phyloP scores from a whole-genome alignment of 2,888 invertebrate genomes.

The Nomada hirtipes region DNA sequence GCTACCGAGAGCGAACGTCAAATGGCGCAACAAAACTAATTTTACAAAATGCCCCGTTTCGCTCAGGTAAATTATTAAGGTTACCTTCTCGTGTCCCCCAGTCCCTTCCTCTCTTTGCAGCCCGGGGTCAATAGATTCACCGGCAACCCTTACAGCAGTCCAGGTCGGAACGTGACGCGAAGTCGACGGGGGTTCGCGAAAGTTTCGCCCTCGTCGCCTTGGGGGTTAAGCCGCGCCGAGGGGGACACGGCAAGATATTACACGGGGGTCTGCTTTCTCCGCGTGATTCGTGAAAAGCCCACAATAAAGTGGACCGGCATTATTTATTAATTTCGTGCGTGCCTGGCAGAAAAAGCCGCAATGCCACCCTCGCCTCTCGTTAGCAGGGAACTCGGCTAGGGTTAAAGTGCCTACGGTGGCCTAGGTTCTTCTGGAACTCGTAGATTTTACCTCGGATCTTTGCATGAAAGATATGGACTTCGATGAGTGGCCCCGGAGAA shows the following conservation, averaged over 20 bases:
- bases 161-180: constrained; percentile 2
- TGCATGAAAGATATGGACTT: background rate
- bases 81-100: constrained; percentile 11
- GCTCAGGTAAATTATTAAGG: constrained; percentile 75
- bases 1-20: constrained; percentile 50
- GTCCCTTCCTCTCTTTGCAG: background rate
- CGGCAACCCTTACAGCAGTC: background rate
- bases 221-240: constrained; percentile 62
- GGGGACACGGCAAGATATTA: constrained; percentile 60
- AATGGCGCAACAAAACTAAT: constrained; percentile 76
- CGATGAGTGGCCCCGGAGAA: background rate
- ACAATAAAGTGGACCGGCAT: constrained; percentile 68
- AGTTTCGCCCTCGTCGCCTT: constrained; percentile 67
- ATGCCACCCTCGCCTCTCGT: constrained; percentile 1
- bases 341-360: constrained; percentile 40
- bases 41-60: constrained; percentile 77
- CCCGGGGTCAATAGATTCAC: constrained; percentile 47
- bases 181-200: constrained; percentile 39
- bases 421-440: background rate
- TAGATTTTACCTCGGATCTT: background rate
- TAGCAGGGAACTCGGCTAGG: background rate
- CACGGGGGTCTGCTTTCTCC: constrained; percentile 37
- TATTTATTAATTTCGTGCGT: constrained; percentile 73
- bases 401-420: background rate
- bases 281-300: constrained; percentile 62